Base-by-base conservation (phyloP, 35 echinoderm and acorn worm species). In the Amphiura filiformis region DNA sequence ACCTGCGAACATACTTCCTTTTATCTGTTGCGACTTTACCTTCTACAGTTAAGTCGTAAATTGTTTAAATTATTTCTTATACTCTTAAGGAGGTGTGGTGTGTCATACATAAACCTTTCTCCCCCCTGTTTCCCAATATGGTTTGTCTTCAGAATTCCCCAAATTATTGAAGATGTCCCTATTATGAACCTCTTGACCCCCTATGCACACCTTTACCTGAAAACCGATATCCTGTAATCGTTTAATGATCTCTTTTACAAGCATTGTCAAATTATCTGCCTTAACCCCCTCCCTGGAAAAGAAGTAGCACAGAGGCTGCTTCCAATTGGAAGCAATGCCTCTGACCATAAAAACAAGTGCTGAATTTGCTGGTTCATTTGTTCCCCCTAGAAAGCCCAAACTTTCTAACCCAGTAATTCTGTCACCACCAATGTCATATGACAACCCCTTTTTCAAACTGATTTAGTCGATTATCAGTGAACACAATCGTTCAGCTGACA, bases 261-360 rank as follows among this genome's bases (percentile, higher is more conserved):
- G 20, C 20, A 52, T 20, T 11, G 7, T 52, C 20, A 52, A 31
- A 30, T 77, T 28, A 5, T 31, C 9, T 30, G 5, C 26, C 13
- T 7, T 7, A 12, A n/a, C 28, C 12, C 9, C 28, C 26, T n/a
- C 34, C 13, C 34, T 77, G 28, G 75, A 7, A 31, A 77, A 31
- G 28, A 77, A 77, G 28, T 77, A 77, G 7, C 11, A 7, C 28
- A 77, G 12, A 12, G 75, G 75, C 34, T 77, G 75, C 28, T 77
- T 77, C 75, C 75, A 77, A 31, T 77, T 77, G 7, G n/a, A 13
- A 31, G 75, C 7, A 9, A 77, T 9, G 5, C 75, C 75, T n/a
- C 75, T 77, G 75, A 77, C 75, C 75, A 77, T 77, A 77, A 77
- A 77, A 31, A 77, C 75, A 7, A 77, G 28, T 12, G 11, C 75